Base-by-base conservation (phyloP, 2,888 invertebrate genomes). In the Meiosimyza decipiens region DNA sequence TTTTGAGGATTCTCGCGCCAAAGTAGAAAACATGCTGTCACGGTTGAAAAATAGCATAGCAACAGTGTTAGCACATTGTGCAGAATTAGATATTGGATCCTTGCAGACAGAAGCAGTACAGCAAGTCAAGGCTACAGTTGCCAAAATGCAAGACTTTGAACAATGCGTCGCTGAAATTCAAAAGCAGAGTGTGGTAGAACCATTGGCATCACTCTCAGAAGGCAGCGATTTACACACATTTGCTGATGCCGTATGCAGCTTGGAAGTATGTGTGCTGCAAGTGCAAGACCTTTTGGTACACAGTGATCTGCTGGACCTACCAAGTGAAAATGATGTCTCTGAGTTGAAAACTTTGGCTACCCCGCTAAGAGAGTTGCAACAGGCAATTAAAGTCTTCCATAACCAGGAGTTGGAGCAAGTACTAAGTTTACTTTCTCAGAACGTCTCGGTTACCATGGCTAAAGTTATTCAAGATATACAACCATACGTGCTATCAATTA, bases 121-220 rank as follows among this genome's bases (percentile, higher is more conserved):
- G 15, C 77, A 83, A 18, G 77, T 87, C 0, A 78, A 82, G 62
- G 81, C 79, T 1, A 80, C 86, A 7, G 80, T 87, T 0, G 76
- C 84, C 9, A 87, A 88, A 68, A 80, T 89, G 62, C 82, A 86
- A 55, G 85, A 87, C 13, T 77, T 89, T 15, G 83, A 87, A 57
- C 83, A 82, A 57, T 86, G 82, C 22, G 84, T 89, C 54, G 85
- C 86, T 2, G 79, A 84, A 51, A 83, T 87, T 7, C 84, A 87
- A 51, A 83, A 86, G 74, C 82, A 83, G 3, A 80, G 82, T 3
- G 59, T 84, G 12, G 74, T 82, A 6, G 87, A 88, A 59, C 81
- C 82, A 3, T 76, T 82, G 1, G 80, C 79, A 16, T 80, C 85
- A 0, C 70, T 87, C 1, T 84, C 87, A 0, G 85, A 87, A 7